A percentile compares a stretch with the other conserved stretches of the same genome.
Evolutionary conservation across 2,113 vertebrate genomes (phyloP).

Genomic region (Phocoena sinus): DNA sequence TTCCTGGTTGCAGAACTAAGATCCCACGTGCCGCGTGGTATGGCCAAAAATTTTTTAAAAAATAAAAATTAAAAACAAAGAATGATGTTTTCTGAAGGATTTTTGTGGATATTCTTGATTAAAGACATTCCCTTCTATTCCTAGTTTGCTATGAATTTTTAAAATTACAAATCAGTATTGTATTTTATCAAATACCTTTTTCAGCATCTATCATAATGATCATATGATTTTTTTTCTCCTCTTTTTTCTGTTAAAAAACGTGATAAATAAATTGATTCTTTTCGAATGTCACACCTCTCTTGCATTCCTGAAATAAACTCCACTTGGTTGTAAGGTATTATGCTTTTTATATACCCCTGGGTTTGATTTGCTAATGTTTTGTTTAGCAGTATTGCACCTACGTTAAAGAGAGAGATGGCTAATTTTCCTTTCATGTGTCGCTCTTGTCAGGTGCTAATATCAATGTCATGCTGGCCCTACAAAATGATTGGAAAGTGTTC

Average conservation of each 20-base stretch:
- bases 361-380: not conserved
- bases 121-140: not conserved
- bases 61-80: not conserved
- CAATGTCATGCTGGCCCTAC: not conserved
- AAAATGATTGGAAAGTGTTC: not conserved
- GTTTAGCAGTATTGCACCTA: not conserved
- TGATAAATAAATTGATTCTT: not conserved
- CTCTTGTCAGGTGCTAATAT: not conserved
- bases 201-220: not conserved
- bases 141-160: not conserved
- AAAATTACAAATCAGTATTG: not conserved
- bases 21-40: rapidly evolving
- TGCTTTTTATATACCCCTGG: not conserved
- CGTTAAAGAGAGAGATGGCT: not conserved
- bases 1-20: too few species aligned
- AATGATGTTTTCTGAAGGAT: not conserved
- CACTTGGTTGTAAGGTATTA: not conserved
- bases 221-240: not conserved
- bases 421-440: not conserved
- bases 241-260: not conserved
- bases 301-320: not conserved
- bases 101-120: not conserved
- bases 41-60: too few species aligned
- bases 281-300: not conserved
- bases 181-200: not conserved